Conservation (phyloP, 2,113 vertebrate species). For the Corvus hawaiiensis region DNA sequence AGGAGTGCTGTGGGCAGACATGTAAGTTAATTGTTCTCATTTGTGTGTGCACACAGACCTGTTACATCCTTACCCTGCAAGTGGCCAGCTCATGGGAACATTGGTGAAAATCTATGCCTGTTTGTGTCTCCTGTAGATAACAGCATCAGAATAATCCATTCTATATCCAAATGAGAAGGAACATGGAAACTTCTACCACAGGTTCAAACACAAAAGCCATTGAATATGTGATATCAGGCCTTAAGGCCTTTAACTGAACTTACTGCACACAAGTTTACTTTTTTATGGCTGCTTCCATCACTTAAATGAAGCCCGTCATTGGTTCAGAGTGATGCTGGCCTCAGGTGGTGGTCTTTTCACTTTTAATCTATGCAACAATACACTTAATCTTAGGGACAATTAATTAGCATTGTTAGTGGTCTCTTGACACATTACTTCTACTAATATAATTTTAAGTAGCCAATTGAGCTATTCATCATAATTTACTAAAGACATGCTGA, state of each 20-base stretch:
- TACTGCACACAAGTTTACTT: background rate
- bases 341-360: background rate
- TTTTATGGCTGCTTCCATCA: background rate
- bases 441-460: background rate
- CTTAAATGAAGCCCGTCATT: background rate
- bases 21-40: background rate
- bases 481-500: background rate
- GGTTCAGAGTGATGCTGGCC: background rate
- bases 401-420: background rate
- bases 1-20: background rate
- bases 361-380: background rate
- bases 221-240: background rate
- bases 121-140: background rate
- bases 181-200: background rate
- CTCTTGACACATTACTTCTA: background rate
- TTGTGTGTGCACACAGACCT: background rate
- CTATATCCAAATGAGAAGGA: background rate
- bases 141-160: no score
- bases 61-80: background rate
- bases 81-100: rapidly evolving
- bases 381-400: background rate
- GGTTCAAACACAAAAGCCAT: background rate
- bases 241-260: background rate
- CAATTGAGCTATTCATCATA: background rate
- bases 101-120: background rate